Evolutionary conservation across 2,113 vertebrate genomes (phyloP).

Genomic region (Anarrhichthys ocellatus): DNA sequence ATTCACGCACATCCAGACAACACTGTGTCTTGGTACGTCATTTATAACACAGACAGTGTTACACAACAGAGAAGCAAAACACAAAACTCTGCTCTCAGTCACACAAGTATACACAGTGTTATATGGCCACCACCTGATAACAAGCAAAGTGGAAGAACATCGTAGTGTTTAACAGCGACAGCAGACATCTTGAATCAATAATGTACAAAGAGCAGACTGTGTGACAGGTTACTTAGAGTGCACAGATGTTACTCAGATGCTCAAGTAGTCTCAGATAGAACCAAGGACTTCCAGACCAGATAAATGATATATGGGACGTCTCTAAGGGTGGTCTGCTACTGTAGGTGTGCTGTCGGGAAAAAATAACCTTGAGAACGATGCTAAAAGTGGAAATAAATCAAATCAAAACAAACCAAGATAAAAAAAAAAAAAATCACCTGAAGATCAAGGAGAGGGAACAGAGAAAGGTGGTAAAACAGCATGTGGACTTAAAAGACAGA

Average conservation of each 20-base stretch:
- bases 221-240: constrained; percentile 49
- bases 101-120: constrained; percentile 17
- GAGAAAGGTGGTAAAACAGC: constrained; percentile 3
- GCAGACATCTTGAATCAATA: constrained; percentile 64
- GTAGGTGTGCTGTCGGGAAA: constrained; percentile 36
- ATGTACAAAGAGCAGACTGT: constrained; percentile 24
- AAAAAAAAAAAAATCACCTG: background rate
- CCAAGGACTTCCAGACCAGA: constrained; percentile 32
- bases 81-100: constrained; percentile 8
- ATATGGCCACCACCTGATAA: constrained; percentile 7
- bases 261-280: constrained; percentile 36
- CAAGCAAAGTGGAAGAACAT: constrained; percentile 33
- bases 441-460: constrained; percentile 14
- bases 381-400: constrained; percentile 39
- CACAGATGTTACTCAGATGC: constrained; percentile 52
- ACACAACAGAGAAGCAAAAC: constrained; percentile 19
- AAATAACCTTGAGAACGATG: constrained; percentile 48
- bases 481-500: constrained; percentile 11
- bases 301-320: constrained; percentile 49
- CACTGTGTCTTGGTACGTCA: background rate
- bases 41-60: constrained; percentile 1
- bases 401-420: constrained; percentile 4
- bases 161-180: constrained; percentile 30
- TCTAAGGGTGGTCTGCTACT: constrained; percentile 8
- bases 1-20: background rate